Evolutionary conservation across 2,113 vertebrate genomes (phyloP), one percentile per base, ranked within the genome.

Genomic region (Pholis gunnellus): DNA sequence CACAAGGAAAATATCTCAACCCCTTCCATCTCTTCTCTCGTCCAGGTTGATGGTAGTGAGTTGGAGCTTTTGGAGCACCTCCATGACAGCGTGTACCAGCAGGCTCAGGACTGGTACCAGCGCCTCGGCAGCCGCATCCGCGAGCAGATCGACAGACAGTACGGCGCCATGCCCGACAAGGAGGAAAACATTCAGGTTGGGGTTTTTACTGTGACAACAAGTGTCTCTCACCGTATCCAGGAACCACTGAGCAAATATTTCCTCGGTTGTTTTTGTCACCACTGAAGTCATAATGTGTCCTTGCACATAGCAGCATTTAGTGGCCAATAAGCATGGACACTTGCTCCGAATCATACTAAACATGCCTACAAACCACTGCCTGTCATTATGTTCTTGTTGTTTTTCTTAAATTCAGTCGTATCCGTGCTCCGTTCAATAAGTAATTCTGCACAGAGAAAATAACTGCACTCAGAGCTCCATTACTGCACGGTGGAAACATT

Each of bases 111-210:
- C 27, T 96, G 94, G 89, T 97, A 97, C 89, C 95, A 95, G 40
- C 94, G 96, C 15, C 94, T 97, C 0, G 88, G 92, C 2, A 91
- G 90, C n/a, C 93, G 91, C 11, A 84, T 95, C 48, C 95, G 94
- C 7, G 95, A 96, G 36, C 96, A 96, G 79, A 90, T 96, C 54
- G 86, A 91, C 88, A 91, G 91, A 60, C 96, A 97, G 71, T 95
- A 96, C 0, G 96, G 96, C 11, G 79, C 87, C 0, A 94, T 97
- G 93, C 97, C 97, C 0, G 94, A 96, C 8, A 96, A 92, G 85
- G 96, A 97, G 1, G 95, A 96, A 34, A 84, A 97, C 84, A 96
- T 98, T 77, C 97, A 98, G 96, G 97, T 98, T 84, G 31, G 84
- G 6, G 8, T 57, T 59, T n/a, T 14, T 29, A 31, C 54, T 29